Evolutionary conservation across 2,797 vertebrate genomes (phyloP).

Genomic region (Cichlasoma orientale): DNA sequence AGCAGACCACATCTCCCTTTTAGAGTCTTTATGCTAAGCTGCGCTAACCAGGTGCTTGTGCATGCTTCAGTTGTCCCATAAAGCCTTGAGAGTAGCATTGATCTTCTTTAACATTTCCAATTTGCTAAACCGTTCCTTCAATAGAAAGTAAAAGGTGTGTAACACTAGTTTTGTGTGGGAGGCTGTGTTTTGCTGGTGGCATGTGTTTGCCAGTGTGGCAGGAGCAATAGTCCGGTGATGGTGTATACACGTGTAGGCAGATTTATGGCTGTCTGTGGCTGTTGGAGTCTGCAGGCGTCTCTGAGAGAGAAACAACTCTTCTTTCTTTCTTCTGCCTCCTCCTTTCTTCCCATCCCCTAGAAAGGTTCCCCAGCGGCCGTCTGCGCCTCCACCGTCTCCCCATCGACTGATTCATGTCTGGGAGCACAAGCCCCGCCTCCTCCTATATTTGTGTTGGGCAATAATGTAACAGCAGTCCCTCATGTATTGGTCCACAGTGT

Average conservation of each 20-base stretch:
- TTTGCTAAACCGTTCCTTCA: neutral
- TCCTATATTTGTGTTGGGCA: conserved; percentile 3
- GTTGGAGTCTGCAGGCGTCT: conserved; percentile 20
- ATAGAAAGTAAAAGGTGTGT: too few species aligned
- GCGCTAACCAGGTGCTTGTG: neutral
- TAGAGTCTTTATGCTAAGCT: neutral
- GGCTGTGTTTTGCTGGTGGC: neutral
- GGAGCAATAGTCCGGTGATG: neutral
- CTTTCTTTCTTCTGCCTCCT: neutral
- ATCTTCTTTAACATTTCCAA: neutral
- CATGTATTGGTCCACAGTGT: neutral
- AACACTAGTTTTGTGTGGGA: neutral
- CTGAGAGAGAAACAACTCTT: neutral
- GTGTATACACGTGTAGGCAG: conserved; percentile 9
- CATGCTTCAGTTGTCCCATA: neutral
- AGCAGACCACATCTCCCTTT: too few species aligned
- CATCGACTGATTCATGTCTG: conserved; percentile 27
- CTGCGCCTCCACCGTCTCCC: conserved; percentile 18
- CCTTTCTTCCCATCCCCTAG: neutral
- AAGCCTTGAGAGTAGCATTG: neutral
- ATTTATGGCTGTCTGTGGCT: conserved; percentile 32
- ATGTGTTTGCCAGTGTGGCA: neutral
- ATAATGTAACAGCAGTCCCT: conserved; percentile 21
- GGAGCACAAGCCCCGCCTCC: conserved; percentile 11
- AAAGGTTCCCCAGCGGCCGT: conserved; percentile 35